These are phyloP conservation scores for Stenodema calcarata DNA, from an alignment of 2,888 invertebrate species.

Conservation along the genomic window DNA sequence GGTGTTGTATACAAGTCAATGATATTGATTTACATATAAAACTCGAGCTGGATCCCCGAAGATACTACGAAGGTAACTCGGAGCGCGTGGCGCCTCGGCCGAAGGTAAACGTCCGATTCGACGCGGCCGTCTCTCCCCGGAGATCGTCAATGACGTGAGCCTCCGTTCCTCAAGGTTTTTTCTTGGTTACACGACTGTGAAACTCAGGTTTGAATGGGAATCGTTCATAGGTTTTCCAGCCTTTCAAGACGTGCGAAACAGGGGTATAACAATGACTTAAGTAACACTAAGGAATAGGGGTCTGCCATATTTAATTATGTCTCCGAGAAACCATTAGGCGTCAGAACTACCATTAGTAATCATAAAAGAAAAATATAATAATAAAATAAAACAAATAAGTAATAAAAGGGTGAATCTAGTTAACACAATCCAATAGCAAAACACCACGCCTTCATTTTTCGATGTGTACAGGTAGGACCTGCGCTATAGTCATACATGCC, in stretches of 20 bases:
- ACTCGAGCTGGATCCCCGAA: background rate
- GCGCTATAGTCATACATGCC: too few species aligned
- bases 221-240: background rate
- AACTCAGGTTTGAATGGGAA: background rate
- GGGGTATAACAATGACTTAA: background rate
- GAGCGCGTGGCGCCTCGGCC: background rate
- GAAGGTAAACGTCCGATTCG: slow-evolving; percentile 5
- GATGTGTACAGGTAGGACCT: too few species aligned
- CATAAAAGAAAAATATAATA: too few species aligned
- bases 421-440: too few species aligned
- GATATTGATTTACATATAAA: too few species aligned
- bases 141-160: background rate
- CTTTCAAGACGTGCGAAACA: background rate
- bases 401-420: too few species aligned
- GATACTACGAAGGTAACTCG: background rate
- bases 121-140: background rate
- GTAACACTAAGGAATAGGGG: background rate
- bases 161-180: background rate
- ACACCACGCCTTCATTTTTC: too few species aligned
- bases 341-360: too few species aligned
- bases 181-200: background rate
- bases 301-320: too few species aligned
- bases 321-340: too few species aligned
- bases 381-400: too few species aligned
- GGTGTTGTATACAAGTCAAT: too few species aligned